These are phyloP conservation scores for Formica aserva DNA, from an alignment of 2,888 invertebrate species.

Conservation along the genomic window DNA sequence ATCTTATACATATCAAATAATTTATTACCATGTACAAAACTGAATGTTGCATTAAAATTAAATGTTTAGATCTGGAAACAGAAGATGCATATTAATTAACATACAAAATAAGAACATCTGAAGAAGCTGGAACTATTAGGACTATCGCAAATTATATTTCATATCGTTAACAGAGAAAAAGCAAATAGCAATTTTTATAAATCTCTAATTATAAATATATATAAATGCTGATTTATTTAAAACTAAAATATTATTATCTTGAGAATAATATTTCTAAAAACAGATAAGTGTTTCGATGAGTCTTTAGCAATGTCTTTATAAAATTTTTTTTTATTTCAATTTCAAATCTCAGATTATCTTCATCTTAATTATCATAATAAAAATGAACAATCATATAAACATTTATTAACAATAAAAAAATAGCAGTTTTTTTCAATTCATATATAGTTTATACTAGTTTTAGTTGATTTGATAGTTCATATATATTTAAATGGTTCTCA, in stretches of 20 bases:
- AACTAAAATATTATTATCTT: background rate
- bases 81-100: slow-evolving; percentile 1
- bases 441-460: background rate
- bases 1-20: background rate
- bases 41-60: slow-evolving; percentile 32
- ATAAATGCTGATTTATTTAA: slow-evolving; percentile 9
- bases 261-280: background rate
- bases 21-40: slow-evolving; percentile 18
- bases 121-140: background rate
- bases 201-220: slow-evolving; percentile 21
- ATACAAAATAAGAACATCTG: background rate
- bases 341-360: background rate
- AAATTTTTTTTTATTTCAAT: background rate
- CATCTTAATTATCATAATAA: slow-evolving; percentile 17
- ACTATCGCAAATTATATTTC: slow-evolving; percentile 24
- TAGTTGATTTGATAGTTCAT: slow-evolving; percentile 4
- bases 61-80: slow-evolving; percentile 5
- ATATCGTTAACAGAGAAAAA: background rate
- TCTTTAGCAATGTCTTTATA: background rate
- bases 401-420: slow-evolving; percentile 14
- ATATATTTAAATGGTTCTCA: background rate
- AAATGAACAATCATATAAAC: slow-evolving; percentile 25
- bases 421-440: background rate
- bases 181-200: slow-evolving; percentile 8
- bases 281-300: background rate